Conservation (phyloP, 2,888 invertebrate genomes). For the Heteromyza rotundicornis region DNA sequence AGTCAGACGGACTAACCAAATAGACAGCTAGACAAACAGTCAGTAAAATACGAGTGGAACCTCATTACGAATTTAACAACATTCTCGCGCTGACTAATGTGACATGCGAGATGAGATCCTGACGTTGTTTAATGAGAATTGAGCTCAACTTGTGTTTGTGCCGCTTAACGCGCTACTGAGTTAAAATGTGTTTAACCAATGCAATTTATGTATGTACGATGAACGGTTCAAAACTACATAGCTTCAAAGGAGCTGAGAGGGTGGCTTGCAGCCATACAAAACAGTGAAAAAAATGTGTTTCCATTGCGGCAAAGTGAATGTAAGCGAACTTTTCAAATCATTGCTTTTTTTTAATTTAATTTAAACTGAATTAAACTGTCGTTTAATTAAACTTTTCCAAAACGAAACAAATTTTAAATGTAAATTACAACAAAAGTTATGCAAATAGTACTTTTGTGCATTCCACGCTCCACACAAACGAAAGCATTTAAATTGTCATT, state of each 20-base stretch:
- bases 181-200: constrained; percentile 20
- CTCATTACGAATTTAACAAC: constrained; percentile 1
- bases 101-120: neutral
- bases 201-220: constrained; percentile 12
- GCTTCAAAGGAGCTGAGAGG: too few relatives aligned
- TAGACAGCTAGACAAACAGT: neutral
- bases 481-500: neutral
- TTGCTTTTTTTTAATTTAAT: neutral
- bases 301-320: too few relatives aligned
- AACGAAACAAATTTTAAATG: too few relatives aligned
- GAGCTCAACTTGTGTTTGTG: constrained; percentile 12
- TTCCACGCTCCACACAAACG: too few relatives aligned
- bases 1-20: too few relatives aligned
- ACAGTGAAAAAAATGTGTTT: neutral
- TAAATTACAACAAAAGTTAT: too few relatives aligned
- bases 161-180: neutral
- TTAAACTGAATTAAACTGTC: constrained; percentile 8
- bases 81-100: constrained; percentile 4
- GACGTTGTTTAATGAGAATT: constrained; percentile 22
- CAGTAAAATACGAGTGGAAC: neutral
- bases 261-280: too few relatives aligned
- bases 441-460: too few relatives aligned
- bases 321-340: too few relatives aligned
- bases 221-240: too few relatives aligned
- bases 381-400: constrained; percentile 10